phyloP scores from a whole-genome alignment of 1,140 invertebrate genomes.

The Cherax quadricarinatus region DNA sequence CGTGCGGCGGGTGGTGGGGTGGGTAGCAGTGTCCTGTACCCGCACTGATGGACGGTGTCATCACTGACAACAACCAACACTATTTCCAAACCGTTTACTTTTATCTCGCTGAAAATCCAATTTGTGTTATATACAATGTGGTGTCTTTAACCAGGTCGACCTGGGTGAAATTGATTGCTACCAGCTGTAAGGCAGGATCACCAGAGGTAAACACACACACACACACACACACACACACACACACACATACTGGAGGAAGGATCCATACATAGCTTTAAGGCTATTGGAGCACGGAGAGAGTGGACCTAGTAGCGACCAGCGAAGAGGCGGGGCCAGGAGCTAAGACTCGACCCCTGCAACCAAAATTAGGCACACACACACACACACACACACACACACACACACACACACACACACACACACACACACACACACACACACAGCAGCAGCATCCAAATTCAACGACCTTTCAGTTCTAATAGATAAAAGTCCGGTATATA shows the following conservation, averaged over 20 bases:
- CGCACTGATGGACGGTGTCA: background rate
- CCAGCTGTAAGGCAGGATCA: background rate
- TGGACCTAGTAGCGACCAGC: too few relatives aligned
- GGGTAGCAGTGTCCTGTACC: background rate
- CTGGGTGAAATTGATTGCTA: background rate
- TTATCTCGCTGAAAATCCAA: background rate
- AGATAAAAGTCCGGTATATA: background rate
- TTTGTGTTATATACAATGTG: background rate
- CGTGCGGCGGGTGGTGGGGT: too few relatives aligned
- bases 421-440: too few relatives aligned
- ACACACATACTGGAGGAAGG: background rate
- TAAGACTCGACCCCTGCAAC: too few relatives aligned
- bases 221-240: conserved; percentile 14
- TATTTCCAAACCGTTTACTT: background rate
- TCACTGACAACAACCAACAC: background rate
- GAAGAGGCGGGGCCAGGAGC: too few relatives aligned
- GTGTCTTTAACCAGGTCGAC: background rate
- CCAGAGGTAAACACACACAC: background rate
- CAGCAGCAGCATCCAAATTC: too few relatives aligned
- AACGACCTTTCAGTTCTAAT: too few relatives aligned
- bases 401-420: too few relatives aligned
- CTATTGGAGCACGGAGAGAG: too few relatives aligned
- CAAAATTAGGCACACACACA: too few relatives aligned
- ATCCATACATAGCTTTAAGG: too few relatives aligned
- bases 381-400: too few relatives aligned